Percentiles rank a stretch among this genome's conserved stretches.
Conservation (phyloP, 2,888 invertebrate genomes). For the Physocephala rufipes region DNA sequence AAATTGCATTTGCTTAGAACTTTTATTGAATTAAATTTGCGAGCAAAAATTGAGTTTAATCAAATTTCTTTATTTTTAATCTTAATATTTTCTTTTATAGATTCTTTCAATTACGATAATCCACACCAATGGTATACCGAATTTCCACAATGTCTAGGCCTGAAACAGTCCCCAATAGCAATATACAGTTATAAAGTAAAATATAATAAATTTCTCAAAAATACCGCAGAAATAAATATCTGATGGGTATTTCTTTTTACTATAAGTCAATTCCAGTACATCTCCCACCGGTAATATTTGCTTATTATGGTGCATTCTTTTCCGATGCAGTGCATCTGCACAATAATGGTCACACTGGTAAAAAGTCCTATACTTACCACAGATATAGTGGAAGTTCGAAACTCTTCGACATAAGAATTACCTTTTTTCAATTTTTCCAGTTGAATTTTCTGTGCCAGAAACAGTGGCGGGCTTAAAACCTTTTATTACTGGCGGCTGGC, state of each 20-base stretch:
- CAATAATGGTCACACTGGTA: slow-evolving; percentile 76
- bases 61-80: too few species aligned
- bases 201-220: not conserved
- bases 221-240: not conserved
- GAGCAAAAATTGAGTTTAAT: too few species aligned
- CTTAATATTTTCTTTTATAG: slow-evolving; percentile 38
- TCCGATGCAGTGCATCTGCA: slow-evolving; percentile 70
- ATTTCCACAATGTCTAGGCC: slow-evolving; percentile 71
- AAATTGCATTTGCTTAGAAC: too few species aligned
- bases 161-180: slow-evolving; percentile 71
- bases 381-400: too few species aligned
- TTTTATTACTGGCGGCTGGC: slow-evolving; percentile 51
- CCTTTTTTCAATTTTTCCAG: slow-evolving; percentile 40
- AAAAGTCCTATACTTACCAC: slow-evolving; percentile 10
- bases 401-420: too few species aligned
- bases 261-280: slow-evolving; percentile 46
- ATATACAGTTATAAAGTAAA: slow-evolving; percentile 52
- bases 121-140: slow-evolving; percentile 68
- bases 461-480: slow-evolving; percentile 53
- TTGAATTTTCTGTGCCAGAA: slow-evolving; percentile 52
- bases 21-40: too few species aligned
- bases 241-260: not conserved
- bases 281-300: slow-evolving; percentile 71
- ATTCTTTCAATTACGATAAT: slow-evolving; percentile 53
- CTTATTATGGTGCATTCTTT: slow-evolving; percentile 72